These are phyloP conservation scores for Platycheirus albimanus DNA, from an alignment of 2,888 invertebrate genomes.

Conservation along the genomic window DNA sequence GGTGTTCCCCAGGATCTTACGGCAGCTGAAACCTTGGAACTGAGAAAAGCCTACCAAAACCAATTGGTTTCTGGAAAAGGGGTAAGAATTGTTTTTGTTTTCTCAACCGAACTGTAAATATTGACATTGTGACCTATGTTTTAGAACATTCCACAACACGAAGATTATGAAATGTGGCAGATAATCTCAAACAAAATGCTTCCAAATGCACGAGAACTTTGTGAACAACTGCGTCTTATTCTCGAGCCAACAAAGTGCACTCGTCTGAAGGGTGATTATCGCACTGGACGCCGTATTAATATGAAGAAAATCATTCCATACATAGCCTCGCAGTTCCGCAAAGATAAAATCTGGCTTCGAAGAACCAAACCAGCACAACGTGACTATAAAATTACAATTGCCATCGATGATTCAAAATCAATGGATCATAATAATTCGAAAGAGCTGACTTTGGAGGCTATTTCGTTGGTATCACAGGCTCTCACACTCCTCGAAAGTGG, in stretches of 20 bases:
- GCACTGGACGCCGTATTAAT: slow-evolving; percentile 98
- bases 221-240: slow-evolving; percentile 96
- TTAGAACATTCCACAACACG: slow-evolving; percentile 77
- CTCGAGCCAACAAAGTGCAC: slow-evolving; percentile 97
- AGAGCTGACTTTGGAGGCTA: slow-evolving; percentile 96
- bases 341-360: slow-evolving; percentile 99
- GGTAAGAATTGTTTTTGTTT: slow-evolving; percentile 72
- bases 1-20: slow-evolving; percentile 78
- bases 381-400: slow-evolving; percentile 97
- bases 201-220: slow-evolving; percentile 90
- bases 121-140: neutral
- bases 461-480: slow-evolving; percentile 95
- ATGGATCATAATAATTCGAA: slow-evolving; percentile 96
- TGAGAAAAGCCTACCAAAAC: slow-evolving; percentile 80
- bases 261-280: slow-evolving; percentile 95
- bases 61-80: slow-evolving; percentile 78
- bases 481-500: slow-evolving; percentile 97
- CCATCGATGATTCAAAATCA: slow-evolving; percentile 96
- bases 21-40: slow-evolving; percentile 78
- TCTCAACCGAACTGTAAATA: too few species aligned
- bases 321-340: slow-evolving; percentile 99
- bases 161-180: slow-evolving; percentile 81
- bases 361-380: slow-evolving; percentile 97
- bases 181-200: slow-evolving; percentile 81
- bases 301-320: slow-evolving; percentile 99